A percentile compares a stretch with the other conserved stretches of the same genome.
These are phyloP conservation scores for Drosophila serrata DNA, from an alignment of 1,140 invertebrate genomes.

Conservation along the genomic window DNA sequence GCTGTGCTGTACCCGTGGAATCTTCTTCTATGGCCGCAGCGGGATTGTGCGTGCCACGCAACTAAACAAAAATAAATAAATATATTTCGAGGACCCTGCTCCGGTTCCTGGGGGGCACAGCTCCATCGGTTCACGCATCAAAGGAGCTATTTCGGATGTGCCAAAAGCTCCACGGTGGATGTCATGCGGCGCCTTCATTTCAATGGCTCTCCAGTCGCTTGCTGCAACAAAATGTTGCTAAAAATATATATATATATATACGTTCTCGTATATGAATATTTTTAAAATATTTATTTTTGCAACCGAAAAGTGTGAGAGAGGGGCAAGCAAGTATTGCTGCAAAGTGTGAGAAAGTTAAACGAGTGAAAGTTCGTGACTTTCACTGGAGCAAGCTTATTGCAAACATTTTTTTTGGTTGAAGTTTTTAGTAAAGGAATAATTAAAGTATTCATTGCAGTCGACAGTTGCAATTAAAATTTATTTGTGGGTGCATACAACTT, in stretches of 20 bases:
- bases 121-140: conserved; percentile 38
- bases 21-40: conserved; percentile 30
- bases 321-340: background rate
- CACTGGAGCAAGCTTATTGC: conserved; percentile 15
- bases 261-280: conserved; percentile 28
- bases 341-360: conserved; percentile 19
- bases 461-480: conserved; percentile 1
- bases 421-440: background rate
- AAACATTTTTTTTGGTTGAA: conserved; percentile 4
- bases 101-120: conserved; percentile 37
- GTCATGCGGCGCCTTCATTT: conserved; percentile 48
- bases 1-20: conserved; percentile 1
- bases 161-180: conserved; percentile 36
- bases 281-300: conserved; percentile 24
- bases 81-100: conserved; percentile 37
- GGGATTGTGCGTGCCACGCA: conserved; percentile 43
- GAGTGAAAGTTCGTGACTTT: conserved; percentile 37
- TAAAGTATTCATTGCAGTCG: background rate
- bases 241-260: conserved; percentile 25
- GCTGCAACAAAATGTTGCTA: conserved; percentile 24
- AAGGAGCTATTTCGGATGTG: conserved; percentile 47
- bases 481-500: background rate
- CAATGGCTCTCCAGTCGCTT: conserved; percentile 32
- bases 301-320: conserved; percentile 9
- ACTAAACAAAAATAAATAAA: conserved; percentile 36